These are phyloP conservation scores for Papilio demoleus DNA, from an alignment of 2,888 invertebrate genomes.

Conservation along the genomic window DNA sequence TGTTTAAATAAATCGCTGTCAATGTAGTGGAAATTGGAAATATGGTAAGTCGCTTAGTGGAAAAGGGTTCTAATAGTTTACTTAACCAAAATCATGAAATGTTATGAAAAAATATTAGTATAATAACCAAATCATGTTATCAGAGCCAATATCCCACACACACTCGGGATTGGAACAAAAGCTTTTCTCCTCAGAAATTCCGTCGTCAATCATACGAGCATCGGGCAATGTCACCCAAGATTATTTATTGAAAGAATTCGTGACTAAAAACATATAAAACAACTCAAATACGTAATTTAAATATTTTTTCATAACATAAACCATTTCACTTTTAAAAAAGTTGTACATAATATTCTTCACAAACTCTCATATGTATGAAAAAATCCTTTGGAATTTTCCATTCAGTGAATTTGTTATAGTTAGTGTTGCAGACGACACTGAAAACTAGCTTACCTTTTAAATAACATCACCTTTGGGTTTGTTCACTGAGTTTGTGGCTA, in stretches of 20 bases:
- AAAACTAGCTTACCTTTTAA: not conserved
- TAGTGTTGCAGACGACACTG: not conserved
- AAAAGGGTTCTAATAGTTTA: slow-evolving; percentile 1
- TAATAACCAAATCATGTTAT: too few species aligned
- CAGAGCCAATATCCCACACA: too few species aligned
- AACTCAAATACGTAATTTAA: not conserved
- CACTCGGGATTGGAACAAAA: too few species aligned
- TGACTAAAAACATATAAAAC: too few species aligned
- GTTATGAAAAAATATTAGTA: slow-evolving; percentile 16
- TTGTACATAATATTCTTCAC: not conserved
- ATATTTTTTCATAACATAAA: slow-evolving; percentile 25
- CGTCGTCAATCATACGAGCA: too few species aligned
- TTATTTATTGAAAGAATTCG: too few species aligned
- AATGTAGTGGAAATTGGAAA: not conserved
- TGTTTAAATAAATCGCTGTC: too few species aligned
- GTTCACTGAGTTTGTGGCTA: slow-evolving; percentile 46
- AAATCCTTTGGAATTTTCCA: not conserved
- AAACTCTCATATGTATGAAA: not conserved
- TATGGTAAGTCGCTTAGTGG: slow-evolving; percentile 31
- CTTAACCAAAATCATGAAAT: not conserved
- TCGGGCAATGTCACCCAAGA: too few species aligned
- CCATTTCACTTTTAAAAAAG: not conserved
- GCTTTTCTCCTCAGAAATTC: too few species aligned
- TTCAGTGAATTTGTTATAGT: not conserved
- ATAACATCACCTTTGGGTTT: not conserved